Evolutionary conservation across 2,113 vertebrate genomes (phyloP), one percentile per base, ranked within the genome.

Genomic region (Elanoides forficatus): DNA sequence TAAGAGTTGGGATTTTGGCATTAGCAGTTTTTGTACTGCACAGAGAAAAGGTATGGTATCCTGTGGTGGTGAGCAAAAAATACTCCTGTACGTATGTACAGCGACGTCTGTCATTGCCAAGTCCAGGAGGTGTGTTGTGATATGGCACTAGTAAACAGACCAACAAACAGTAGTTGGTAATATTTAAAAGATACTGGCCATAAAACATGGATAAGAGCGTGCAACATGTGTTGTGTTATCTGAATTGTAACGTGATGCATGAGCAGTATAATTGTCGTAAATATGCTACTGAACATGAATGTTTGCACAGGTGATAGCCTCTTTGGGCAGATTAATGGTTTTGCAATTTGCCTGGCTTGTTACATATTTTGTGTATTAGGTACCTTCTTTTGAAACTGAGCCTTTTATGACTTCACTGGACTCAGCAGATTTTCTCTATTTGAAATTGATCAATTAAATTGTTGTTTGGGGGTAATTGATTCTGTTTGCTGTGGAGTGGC

Each of bases 361-460:
- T 94, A 47, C 12, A 1, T 55, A 17, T 83, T 76, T 94, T 43
- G 5, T 58, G 20, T 25, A 30, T 58, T 45, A 59, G 15, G 29
- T 53, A 32, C n/a, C 75, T 3, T 1, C 63, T 52, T 87, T 86
- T 88, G 62, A 67, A 93, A 83, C 5, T 1, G 30, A 73, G 53
- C 52, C 38, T 50, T 65, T 74, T 81, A 14, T 25, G 38, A 66
- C 72, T 88, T 94, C 13, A 10, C 40, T 75, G 68, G 65, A 63
- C 52, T 96, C 71, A 78, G 93, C 83, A 88, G 67, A 97, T 96
- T 96, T 96, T 97, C 98, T 98, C 90, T 98, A 97, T 82, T 98
- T 97, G 95, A 98, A 98, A 98, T 93, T 96, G 97, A 98, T 98
- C 97, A 85, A 60, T 97, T 97, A 97, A 65, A 98, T 98, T 98